phyloP scores from a whole-genome alignment of 1,140 invertebrate species.

The Drosophila asahinai region DNA sequence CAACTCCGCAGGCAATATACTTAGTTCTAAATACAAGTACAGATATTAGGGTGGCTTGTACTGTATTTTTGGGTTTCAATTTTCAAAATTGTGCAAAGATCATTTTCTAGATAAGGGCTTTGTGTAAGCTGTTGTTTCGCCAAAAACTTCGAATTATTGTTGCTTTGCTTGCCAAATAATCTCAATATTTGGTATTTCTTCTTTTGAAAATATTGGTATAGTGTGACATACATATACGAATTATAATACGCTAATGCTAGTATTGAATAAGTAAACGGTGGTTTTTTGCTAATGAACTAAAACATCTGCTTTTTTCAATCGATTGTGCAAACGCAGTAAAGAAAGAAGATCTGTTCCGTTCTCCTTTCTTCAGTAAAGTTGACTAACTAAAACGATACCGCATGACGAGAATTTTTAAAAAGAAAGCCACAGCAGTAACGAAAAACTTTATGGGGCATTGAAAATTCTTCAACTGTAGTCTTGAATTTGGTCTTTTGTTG shows the following conservation, averaged over 20 bases:
- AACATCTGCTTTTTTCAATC: constrained; percentile 13
- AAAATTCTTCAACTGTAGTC: constrained; percentile 67
- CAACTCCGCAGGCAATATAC: constrained; percentile 26
- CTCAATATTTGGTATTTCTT: too few relatives aligned
- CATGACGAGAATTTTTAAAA: constrained; percentile 69
- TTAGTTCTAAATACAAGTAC: constrained; percentile 3
- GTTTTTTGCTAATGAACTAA: constrained; percentile 1
- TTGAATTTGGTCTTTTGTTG: constrained; percentile 42
- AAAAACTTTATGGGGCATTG: constrained; percentile 60
- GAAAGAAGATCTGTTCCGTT: constrained; percentile 11
- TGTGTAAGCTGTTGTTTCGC: too few relatives aligned
- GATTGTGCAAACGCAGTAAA: constrained; percentile 24
- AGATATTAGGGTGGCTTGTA: background rate
- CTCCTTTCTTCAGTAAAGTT: constrained; percentile 47
- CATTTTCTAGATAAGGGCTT: too few relatives aligned
- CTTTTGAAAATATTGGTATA: too few relatives aligned
- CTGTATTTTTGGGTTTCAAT: background rate
- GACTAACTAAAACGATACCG: constrained; percentile 56
- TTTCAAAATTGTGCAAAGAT: background rate
- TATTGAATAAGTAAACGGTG: background rate
- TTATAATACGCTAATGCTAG: too few relatives aligned
- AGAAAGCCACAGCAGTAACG: constrained; percentile 20
- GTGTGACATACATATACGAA: too few relatives aligned
- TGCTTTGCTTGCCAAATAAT: too few relatives aligned
- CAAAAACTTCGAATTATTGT: too few relatives aligned